Conservation (phyloP, 2,797 vertebrate species). For the Manis javanica region DNA sequence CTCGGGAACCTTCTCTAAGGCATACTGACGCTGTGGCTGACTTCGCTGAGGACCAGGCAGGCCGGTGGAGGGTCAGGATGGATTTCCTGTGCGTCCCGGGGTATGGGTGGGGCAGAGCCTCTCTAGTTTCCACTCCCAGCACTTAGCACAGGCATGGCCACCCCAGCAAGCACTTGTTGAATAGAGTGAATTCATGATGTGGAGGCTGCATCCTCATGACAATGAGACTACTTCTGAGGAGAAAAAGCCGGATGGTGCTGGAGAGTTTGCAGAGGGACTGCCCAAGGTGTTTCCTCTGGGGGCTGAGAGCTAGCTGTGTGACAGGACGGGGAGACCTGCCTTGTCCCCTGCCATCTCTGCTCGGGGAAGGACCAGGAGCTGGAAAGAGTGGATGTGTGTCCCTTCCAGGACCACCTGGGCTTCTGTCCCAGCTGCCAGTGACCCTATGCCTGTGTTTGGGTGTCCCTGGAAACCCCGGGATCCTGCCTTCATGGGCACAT, state of each 20-base stretch:
- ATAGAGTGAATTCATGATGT: too few relatives aligned
- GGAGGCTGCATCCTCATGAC: rapidly evolving
- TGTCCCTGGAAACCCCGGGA: rapidly evolving
- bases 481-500: rapidly evolving
- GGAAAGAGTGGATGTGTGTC: not conserved
- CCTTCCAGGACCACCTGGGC: not conserved
- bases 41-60: not conserved
- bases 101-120: too few relatives aligned
- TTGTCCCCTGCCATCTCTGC: not conserved
- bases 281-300: rapidly evolving
- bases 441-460: rapidly evolving
- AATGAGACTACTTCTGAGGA: not conserved
- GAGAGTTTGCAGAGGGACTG: not conserved
- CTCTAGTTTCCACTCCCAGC: not conserved
- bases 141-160: rapidly evolving
- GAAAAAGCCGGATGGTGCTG: not conserved
- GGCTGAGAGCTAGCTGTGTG: not conserved
- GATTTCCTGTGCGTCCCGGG: rapidly evolving
- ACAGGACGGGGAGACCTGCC: not conserved
- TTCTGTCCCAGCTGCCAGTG: not conserved
- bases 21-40: rapidly evolving
- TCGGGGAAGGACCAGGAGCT: not conserved
- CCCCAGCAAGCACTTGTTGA: rapidly evolving
- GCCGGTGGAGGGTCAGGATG: not conserved
- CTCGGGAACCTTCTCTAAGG: not conserved